Evolutionary conservation across 2,797 vertebrate genomes (phyloP).

Genomic region (Sandelia bainsii): DNA sequence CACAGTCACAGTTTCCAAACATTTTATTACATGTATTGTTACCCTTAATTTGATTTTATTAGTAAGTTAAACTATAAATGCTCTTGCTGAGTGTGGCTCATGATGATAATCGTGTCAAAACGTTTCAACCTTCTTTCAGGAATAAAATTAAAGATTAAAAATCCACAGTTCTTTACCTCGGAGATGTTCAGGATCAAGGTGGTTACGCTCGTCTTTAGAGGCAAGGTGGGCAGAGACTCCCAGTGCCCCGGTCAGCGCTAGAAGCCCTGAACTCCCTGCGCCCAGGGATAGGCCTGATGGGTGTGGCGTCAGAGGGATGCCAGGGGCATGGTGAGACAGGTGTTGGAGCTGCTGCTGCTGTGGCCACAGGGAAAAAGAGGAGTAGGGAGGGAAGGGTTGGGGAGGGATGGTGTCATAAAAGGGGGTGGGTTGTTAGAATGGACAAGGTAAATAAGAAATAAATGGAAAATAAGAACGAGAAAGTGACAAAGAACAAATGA

Average conservation of each 20-base stretch:
- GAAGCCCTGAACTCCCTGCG: slow-evolving; percentile 83
- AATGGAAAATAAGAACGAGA: slow-evolving; percentile 20
- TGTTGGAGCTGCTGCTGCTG: slow-evolving; percentile 98
- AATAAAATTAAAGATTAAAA: not conserved
- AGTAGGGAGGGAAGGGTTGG: slow-evolving; percentile 7
- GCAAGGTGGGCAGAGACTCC: slow-evolving; percentile 85
- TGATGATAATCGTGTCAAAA: not conserved
- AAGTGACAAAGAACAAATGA: not conserved
- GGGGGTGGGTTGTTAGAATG: slow-evolving; percentile 48
- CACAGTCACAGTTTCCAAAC: not conserved
- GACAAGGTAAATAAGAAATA: slow-evolving; percentile 12
- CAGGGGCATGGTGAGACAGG: slow-evolving; percentile 91
- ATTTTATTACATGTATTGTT: not conserved
- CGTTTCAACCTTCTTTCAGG: not conserved
- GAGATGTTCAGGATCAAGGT: slow-evolving; percentile 86
- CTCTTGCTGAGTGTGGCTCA: not conserved
- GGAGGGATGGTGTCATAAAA: slow-evolving; percentile 9
- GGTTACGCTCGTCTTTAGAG: slow-evolving; percentile 87
- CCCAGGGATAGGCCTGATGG: slow-evolving; percentile 86
- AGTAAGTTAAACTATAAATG: not conserved
- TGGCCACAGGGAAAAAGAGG: slow-evolving; percentile 69
- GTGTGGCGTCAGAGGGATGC: slow-evolving; percentile 88
- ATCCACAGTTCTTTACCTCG: slow-evolving; percentile 77
- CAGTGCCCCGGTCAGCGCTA: slow-evolving; percentile 88
- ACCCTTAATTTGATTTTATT: not conserved